phyloP scores from a whole-genome alignment of 2,113 vertebrate genomes.

The Theropithecus gelada region DNA sequence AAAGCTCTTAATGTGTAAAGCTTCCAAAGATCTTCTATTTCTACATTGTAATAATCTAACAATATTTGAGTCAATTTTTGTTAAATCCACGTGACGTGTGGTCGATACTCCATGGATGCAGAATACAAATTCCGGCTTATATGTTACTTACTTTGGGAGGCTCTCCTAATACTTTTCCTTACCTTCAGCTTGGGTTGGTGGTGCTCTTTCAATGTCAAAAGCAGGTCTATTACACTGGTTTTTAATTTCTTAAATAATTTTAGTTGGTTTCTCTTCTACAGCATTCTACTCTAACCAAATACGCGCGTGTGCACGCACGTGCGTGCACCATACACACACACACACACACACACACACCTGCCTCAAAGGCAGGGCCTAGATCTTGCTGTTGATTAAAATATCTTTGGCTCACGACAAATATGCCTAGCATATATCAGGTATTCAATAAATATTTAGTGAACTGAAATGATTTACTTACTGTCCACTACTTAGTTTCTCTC shows the following conservation, averaged over 20 bases:
- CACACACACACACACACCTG: not conserved
- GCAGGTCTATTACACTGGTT: not conserved
- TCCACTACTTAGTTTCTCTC: conserved; percentile 95
- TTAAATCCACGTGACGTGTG: not conserved
- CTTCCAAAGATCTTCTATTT: not conserved
- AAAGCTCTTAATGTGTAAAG: conserved; percentile 7
- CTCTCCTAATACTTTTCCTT: not conserved
- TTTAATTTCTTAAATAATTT: conserved; percentile 29
- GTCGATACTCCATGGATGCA: not conserved
- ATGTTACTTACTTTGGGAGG: not conserved
- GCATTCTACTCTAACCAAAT: not conserved
- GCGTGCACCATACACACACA: not conserved
- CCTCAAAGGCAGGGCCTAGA: not conserved
- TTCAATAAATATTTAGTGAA: conserved; percentile 10
- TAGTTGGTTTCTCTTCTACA: not conserved
- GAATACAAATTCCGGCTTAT: not conserved
- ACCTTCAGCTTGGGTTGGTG: not conserved
- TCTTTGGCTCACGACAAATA: not conserved
- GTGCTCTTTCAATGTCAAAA: not conserved
- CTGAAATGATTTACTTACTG: conserved; percentile 89
- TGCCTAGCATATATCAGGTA: not conserved
- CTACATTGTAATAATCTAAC: not conserved
- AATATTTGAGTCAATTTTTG: conserved; percentile 31
- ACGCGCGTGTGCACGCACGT: not conserved
- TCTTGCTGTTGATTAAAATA: not conserved